A percentile compares a stretch with the other conserved stretches of the same genome.
Conservation (phyloP, 53 echinoderm and acorn worm species). For the Echinometra lucunter region DNA sequence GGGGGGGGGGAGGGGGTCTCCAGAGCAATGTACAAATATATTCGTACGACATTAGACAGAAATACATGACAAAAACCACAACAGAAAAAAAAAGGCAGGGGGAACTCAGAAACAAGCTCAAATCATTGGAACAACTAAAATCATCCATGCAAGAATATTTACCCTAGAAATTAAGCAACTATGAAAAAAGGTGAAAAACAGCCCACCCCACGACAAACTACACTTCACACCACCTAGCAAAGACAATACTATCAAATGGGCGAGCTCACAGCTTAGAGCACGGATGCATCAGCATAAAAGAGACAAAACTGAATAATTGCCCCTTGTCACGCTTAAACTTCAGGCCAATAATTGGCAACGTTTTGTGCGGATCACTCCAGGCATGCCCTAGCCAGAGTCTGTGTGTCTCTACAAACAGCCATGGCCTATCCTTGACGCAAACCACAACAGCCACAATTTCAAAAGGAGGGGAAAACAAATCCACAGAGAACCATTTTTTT, state of each 20-base stretch:
- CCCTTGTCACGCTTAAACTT: neutral
- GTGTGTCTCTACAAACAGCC: neutral
- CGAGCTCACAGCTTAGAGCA: neutral
- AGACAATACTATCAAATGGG: neutral
- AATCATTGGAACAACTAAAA: neutral
- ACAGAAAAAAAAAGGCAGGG: neutral
- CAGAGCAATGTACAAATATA: no score
- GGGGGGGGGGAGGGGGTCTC: neutral
- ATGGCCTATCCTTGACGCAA: slow-evolving; percentile 39
- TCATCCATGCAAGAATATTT: neutral
- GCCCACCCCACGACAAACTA: neutral
- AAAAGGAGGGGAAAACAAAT: slow-evolving; percentile 35
- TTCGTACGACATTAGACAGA: neutral
- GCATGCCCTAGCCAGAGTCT: neutral
- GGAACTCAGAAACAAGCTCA: neutral
- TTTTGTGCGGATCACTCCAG: neutral
- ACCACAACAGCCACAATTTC: slow-evolving; percentile 36
- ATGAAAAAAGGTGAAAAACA: neutral
- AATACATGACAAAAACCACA: neutral
- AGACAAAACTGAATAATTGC: neutral
- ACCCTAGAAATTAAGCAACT: neutral
- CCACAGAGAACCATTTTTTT: neutral
- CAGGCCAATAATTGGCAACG: slow-evolving; percentile 8
- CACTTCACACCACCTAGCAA: neutral
- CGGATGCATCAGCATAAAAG: neutral